Conservation (phyloP, 2,113 vertebrate genomes). For the Chaenocephalus aceratus region DNA sequence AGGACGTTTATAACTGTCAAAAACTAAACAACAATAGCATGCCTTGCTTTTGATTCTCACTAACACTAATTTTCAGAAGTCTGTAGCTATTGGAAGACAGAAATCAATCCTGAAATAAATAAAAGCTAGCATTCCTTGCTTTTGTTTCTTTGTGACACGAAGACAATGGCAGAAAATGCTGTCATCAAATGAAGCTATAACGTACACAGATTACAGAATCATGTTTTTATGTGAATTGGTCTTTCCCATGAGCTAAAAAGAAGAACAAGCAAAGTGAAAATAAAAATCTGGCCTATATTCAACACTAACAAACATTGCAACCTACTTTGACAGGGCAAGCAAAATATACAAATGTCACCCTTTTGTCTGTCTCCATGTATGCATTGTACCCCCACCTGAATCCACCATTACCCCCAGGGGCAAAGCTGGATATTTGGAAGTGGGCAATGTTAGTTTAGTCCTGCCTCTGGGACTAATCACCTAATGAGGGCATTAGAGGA, state of each 20-base stretch:
- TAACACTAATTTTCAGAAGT: not conserved
- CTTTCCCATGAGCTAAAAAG: not conserved
- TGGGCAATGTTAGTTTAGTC: constrained; percentile 70
- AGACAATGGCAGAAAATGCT: not conserved
- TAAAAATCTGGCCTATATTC: not conserved
- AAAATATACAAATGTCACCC: constrained; percentile 27
- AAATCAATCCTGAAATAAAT: too few species aligned
- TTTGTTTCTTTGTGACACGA: not conserved
- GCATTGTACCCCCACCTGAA: constrained; percentile 36
- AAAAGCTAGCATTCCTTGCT: not conserved
- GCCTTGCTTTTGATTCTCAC: too few species aligned
- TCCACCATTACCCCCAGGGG: constrained; percentile 45
- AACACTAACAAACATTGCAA: not conserved
- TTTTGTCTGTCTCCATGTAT: constrained; percentile 23
- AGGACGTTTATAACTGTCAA: not conserved
- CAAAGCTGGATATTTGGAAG: constrained; percentile 56
- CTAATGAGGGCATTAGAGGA: constrained; percentile 80
- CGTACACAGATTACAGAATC: too few species aligned
- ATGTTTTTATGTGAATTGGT: not conserved
- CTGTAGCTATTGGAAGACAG: too few species aligned
- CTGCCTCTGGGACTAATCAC: constrained; percentile 80
- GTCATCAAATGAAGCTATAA: not conserved
- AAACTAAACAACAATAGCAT: not conserved
- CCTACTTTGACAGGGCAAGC: not conserved
- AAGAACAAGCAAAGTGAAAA: not conserved